Evolutionary conservation across 2,113 vertebrate species (phyloP), one percentile per base, ranked within the genome.

Genomic region (Boulengeromyrus knoepffleri): DNA sequence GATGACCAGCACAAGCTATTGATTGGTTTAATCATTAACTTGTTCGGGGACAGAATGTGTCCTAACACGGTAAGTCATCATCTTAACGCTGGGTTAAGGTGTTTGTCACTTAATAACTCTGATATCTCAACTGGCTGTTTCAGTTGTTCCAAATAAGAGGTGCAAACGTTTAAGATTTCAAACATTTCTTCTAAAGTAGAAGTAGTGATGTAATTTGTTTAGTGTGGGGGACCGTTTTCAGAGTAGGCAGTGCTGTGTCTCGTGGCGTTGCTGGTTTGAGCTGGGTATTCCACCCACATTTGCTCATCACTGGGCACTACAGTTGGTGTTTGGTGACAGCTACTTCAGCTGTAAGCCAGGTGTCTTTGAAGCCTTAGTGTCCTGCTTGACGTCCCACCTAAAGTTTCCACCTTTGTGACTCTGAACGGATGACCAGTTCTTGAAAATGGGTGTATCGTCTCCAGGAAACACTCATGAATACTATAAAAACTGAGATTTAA

Each of bases 1-100:
- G 77, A 93, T 0, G 62, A 62, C 5, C 94, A 95, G 62, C 96
- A 96, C 90, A 9, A 1, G 15, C 7, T 89, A 3, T 93, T 96
- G 0, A 94, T 95, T 58, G 90, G 92, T 21, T 94, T 92, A 90
- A 94, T 96, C 89, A 74, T 92, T n/a, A 31, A 45, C 0, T 89
- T 95, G 27, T 96, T 96, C n/a, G 88, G 90, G 45, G 46, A 89
- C 24, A 96, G 94, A 91, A 92, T 96, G 15, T 96, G 95, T 88
- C 89, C 91, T n/a, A 85, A 92, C 17, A 62, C 93, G 93, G 95
- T 95, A 46, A 58, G 46, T 31, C 9, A 91, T 66, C 77, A 50
- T 50, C n/a, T 86, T 17, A 56, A 36, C 10, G 2, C 5, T 3
- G 3, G 13, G 15, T 87, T 9, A 49, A 19, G 13, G 12, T 27